Evolutionary conservation across 92 coral and sea anemone species (phyloP).

Genomic region (Bergia sp.): DNA sequence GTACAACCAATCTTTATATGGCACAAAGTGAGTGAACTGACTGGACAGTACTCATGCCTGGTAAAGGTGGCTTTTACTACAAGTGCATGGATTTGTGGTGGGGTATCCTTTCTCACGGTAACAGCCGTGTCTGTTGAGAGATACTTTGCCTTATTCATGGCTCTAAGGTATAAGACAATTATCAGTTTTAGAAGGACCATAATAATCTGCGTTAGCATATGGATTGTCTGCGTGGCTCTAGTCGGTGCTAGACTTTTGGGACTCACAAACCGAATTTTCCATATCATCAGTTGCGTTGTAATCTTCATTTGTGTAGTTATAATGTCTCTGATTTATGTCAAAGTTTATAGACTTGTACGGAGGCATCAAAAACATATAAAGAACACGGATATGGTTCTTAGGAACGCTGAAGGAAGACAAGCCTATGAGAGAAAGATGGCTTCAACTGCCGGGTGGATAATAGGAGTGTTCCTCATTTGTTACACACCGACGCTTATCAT

Average conservation of each 20-base stretch:
- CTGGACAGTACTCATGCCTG: conserved; percentile 53
- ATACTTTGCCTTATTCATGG: conserved; percentile 59
- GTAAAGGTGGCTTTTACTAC: conserved; percentile 61
- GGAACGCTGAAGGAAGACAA: conserved; percentile 30
- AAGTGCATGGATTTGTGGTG: conserved; percentile 66
- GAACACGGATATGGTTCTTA: conserved; percentile 9
- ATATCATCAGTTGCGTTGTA: conserved; percentile 42
- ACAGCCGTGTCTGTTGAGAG: conserved; percentile 67
- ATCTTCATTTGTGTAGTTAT: conserved; percentile 46
- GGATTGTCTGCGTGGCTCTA: conserved; percentile 46
- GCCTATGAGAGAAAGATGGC: conserved; percentile 48
- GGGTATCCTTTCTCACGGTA: conserved; percentile 60
- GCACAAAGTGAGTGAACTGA: conserved; percentile 65
- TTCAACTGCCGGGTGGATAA: conserved; percentile 54
- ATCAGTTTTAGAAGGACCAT: conserved; percentile 47
- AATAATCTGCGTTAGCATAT: conserved; percentile 40
- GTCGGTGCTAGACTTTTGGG: conserved; percentile 62
- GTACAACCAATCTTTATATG: conserved; percentile 60
- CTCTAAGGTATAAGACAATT: conserved; percentile 54
- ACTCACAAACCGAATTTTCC: conserved; percentile 41
- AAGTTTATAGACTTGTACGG: conserved; percentile 59
- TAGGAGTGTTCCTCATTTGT: conserved; percentile 50
- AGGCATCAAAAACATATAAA: conserved; percentile 59
- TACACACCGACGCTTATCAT: conserved; percentile 56
- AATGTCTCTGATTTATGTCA: conserved; percentile 48